Base-by-base conservation (phyloP, 2,797 vertebrate genomes). In the Syngnathus acus region DNA sequence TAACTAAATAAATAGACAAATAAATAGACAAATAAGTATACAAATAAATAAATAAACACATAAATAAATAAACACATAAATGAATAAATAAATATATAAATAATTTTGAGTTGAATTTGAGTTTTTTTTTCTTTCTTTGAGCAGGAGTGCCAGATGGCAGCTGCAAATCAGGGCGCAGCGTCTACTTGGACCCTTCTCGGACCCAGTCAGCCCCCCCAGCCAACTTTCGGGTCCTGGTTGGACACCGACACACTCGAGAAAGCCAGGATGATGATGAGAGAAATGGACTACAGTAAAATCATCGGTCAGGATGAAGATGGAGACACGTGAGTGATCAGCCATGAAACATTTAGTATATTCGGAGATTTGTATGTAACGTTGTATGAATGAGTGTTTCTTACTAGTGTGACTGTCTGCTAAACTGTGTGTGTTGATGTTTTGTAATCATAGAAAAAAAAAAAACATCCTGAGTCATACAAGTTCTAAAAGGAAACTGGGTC, bases 221-320 rank as follows among this genome's bases (percentile, higher is more conserved):
- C 73, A 62, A 76, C 45, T n/a, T 87, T 82, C 42, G 73, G 66
- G 23, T 69, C 75, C 0, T 76, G 74, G 5, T 71, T 87, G 78
- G 91, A 92, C 54, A 61, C 76, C 42, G 72, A 71, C 66, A 92
- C 89, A 74, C 83, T 96, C 81, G 90, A 92, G 0, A 78, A 92
- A 53, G 93, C 94, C 38, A 87, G 93, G 67, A 85, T 82, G 62
- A 77, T 92, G 51, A 78, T 95, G 48, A 83, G 65, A 6, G 74
- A 84, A 62, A 89, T 95, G 85, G 93, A 93, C 65, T 87, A 91
- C 38, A 89, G 80, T 63, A 87, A 88, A 65, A 87, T 92, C 53
- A 87, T 89, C 4, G 88, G 88, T 60, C 93, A 94, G 76, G 95
- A 96, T 32, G 94, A 95, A 65, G 95, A 95, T 0, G 94, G 94